Evolutionary conservation across 2,888 invertebrate species (phyloP).

Genomic region (Drosophila anomalata): DNA sequence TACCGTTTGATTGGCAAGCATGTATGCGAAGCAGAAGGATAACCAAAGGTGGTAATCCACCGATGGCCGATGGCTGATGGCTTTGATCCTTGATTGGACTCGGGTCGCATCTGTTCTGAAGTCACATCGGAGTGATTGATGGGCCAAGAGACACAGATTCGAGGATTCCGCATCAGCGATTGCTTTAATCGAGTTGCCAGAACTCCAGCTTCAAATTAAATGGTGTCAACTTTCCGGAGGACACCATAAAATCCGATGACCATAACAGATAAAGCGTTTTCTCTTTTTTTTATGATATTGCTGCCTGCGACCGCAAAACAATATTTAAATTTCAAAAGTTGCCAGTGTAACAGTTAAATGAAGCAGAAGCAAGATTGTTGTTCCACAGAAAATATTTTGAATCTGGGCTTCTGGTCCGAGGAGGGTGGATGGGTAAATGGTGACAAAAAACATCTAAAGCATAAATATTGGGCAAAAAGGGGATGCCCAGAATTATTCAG

Average conservation of each 20-base stretch:
- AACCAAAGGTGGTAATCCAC: conserved; percentile 11
- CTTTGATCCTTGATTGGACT: conserved; percentile 80
- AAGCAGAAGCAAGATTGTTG: conserved; percentile 83
- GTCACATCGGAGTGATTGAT: conserved; percentile 63
- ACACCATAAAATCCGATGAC: conserved; percentile 71
- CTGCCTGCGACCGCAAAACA: conserved; percentile 61
- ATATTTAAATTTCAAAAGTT: conserved; percentile 78
- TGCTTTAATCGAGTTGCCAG: conserved; percentile 67
- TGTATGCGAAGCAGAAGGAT: conserved; percentile 43
- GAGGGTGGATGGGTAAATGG: conserved; percentile 29
- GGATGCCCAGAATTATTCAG: neutral
- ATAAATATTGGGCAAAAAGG: neutral
- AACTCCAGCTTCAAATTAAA: conserved; percentile 53
- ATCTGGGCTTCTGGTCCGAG: neutral
- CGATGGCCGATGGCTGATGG: conserved; percentile 33
- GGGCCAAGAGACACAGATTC: conserved; percentile 55
- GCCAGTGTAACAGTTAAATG: conserved; percentile 79
- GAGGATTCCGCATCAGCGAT: conserved; percentile 64
- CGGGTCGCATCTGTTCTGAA: conserved; percentile 53
- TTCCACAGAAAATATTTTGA: conserved; percentile 31
- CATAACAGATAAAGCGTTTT: conserved; percentile 68
- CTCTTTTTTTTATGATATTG: conserved; percentile 70
- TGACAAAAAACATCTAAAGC: conserved; percentile 10
- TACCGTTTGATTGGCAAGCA: conserved; percentile 64
- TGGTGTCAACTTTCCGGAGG: conserved; percentile 66